Evolutionary conservation across 2,113 vertebrate genomes (phyloP).

Genomic region (Egretta garzetta): DNA sequence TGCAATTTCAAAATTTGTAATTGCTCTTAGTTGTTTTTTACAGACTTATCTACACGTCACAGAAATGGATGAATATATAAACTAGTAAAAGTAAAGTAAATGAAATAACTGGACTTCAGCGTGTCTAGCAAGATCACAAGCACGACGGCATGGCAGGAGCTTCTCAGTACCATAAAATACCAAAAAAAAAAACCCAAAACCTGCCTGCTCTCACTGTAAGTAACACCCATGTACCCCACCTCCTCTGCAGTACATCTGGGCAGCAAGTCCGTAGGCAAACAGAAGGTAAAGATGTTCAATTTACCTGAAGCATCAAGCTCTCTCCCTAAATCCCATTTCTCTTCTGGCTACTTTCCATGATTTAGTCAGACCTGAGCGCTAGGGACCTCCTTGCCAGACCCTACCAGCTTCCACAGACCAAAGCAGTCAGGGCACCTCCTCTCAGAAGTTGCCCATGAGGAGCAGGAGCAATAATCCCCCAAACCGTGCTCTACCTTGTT

Average conservation of each 20-base stretch:
- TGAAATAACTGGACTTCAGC: not conserved
- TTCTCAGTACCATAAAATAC: not conserved
- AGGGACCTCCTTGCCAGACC: not conserved
- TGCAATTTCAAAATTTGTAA: not conserved
- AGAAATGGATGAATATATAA: not conserved
- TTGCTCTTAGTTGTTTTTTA: not conserved
- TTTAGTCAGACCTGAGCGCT: not conserved
- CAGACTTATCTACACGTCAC: not conserved
- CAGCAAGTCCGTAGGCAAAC: not conserved
- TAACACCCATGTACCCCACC: not conserved
- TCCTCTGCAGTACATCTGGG: not conserved
- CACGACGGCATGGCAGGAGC: accelerated
- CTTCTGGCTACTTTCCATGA: not conserved
- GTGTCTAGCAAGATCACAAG: not conserved
- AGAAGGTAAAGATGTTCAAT: not conserved
- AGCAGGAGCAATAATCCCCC: not conserved
- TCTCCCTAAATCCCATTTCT: not conserved
- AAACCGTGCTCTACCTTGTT: not conserved
- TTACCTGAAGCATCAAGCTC: not conserved
- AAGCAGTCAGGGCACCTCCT: not conserved
- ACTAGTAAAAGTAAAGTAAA: not conserved
- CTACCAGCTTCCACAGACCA: not conserved
- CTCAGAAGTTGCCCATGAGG: not conserved
- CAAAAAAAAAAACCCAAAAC: not conserved
- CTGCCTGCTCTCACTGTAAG: not conserved